These are phyloP conservation scores for Caprella mutica DNA, from an alignment of 2,888 invertebrate genomes.

Conservation along the genomic window DNA sequence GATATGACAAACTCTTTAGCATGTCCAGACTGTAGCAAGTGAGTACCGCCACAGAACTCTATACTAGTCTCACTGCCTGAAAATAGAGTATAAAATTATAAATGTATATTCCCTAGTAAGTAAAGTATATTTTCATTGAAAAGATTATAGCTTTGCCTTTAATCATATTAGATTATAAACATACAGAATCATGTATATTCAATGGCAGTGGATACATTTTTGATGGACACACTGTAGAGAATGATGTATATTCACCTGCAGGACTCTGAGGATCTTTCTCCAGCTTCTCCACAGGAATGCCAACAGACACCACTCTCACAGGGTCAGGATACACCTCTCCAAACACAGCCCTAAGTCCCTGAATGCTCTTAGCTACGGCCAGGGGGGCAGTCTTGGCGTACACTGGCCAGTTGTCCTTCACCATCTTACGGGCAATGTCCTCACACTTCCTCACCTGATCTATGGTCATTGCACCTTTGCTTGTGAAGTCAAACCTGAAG, in stretches of 20 bases:
- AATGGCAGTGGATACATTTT: no score
- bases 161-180: background rate
- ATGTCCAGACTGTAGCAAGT: slow-evolving; percentile 79
- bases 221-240: no score
- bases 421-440: slow-evolving; percentile 61
- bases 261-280: slow-evolving; percentile 72
- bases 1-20: slow-evolving; percentile 91
- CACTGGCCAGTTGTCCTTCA: slow-evolving; percentile 62
- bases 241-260: no score
- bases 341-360: slow-evolving; percentile 91
- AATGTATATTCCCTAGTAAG: background rate
- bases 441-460: slow-evolving; percentile 81
- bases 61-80: slow-evolving; percentile 82
- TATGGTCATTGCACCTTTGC: slow-evolving; percentile 75
- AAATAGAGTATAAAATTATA: no score
- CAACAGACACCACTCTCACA: slow-evolving; percentile 78
- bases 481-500: slow-evolving; percentile 94
- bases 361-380: slow-evolving; percentile 74
- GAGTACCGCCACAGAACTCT: slow-evolving; percentile 99
- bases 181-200: no score
- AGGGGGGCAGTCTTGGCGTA: slow-evolving; percentile 78
- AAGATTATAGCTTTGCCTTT: background rate
- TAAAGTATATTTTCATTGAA: background rate
- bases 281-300: slow-evolving; percentile 78
- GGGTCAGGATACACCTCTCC: slow-evolving; percentile 98